Percentiles rank a stretch among this genome's conserved stretches.
These are phyloP conservation scores for Hyppa rectilinea DNA, from an alignment of 2,888 invertebrate genomes.

Conservation along the genomic window DNA sequence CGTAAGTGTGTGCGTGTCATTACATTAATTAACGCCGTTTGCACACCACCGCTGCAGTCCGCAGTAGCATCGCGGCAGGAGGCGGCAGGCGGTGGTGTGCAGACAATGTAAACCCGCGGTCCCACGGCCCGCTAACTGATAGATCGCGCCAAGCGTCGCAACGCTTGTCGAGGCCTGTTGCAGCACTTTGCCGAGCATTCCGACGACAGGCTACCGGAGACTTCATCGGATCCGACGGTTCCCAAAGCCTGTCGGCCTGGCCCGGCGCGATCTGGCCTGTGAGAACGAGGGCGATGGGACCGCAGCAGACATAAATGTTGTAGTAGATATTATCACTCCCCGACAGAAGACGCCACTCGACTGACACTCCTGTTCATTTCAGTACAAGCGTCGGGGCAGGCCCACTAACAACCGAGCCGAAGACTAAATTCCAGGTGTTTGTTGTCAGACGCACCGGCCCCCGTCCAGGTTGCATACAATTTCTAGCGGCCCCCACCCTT, in stretches of 20 bases:
- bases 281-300: too few species aligned
- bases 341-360: conserved; percentile 54
- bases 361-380: conserved; percentile 86
- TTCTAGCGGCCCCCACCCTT: conserved; percentile 79
- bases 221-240: too few species aligned
- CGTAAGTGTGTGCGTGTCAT: conserved; percentile 56
- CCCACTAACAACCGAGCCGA: conserved; percentile 85
- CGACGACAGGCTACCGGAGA: too few species aligned
- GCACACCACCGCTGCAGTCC: conserved; percentile 4
- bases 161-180: too few species aligned
- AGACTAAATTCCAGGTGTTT: conserved; percentile 80
- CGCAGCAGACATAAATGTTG: conserved; percentile 64
- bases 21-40: conserved; percentile 22
- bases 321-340: conserved; percentile 67
- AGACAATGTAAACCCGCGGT: too few species aligned
- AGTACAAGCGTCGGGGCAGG: conserved; percentile 90
- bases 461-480: conserved; percentile 84
- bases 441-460: conserved; percentile 81
- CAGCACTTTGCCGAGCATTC: too few species aligned
- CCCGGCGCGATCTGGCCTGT: too few species aligned
- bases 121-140: too few species aligned
- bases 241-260: too few species aligned
- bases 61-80: neutral
- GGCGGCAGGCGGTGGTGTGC: neutral
- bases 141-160: too few species aligned